Percentiles rank a stretch among this genome's conserved stretches.
phyloP scores from a whole-genome alignment of 2,797 vertebrate species.

The Mus spretus region DNA sequence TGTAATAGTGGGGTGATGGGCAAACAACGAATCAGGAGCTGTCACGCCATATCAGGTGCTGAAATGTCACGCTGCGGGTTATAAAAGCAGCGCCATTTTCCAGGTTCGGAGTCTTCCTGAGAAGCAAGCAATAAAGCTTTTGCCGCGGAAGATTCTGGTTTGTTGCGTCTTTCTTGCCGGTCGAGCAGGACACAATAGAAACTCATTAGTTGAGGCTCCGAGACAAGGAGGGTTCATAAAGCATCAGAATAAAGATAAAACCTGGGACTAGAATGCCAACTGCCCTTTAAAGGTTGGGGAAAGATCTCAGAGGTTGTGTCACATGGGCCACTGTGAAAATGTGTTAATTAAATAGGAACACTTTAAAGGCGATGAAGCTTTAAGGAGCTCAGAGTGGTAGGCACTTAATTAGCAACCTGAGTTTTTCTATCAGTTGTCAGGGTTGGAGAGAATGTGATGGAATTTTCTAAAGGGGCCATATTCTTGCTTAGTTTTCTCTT shows the following conservation, averaged over 20 bases:
- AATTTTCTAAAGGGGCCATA: constrained; percentile 2
- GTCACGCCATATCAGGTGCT: too few species aligned
- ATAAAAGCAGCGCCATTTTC: too few species aligned
- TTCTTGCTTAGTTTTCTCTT: constrained; percentile 33
- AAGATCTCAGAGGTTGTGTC: not conserved
- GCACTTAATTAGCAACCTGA: not conserved
- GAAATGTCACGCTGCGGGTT: too few species aligned
- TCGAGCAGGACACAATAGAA: too few species aligned
- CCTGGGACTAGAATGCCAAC: not conserved
- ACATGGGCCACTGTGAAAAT: not conserved
- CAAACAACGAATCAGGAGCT: too few species aligned
- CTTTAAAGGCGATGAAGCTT: not conserved
- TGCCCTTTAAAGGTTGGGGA: not conserved
- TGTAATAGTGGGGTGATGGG: too few species aligned
- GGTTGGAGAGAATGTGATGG: not conserved
- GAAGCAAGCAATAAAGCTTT: too few species aligned
- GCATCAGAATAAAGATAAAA: not conserved
- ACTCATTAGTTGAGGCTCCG: not conserved
- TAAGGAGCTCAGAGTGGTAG: constrained; percentile 5
- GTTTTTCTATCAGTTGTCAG: not conserved
- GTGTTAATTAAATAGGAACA: not conserved
- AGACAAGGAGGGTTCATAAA: not conserved
- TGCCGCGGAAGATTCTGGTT: too few species aligned
- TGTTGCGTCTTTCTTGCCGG: too few species aligned
- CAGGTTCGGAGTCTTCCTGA: too few species aligned